A percentile compares a stretch with the other conserved stretches of the same genome.
phyloP scores from a whole-genome alignment of 2,888 invertebrate genomes.

The Adelognathus sp. region DNA sequence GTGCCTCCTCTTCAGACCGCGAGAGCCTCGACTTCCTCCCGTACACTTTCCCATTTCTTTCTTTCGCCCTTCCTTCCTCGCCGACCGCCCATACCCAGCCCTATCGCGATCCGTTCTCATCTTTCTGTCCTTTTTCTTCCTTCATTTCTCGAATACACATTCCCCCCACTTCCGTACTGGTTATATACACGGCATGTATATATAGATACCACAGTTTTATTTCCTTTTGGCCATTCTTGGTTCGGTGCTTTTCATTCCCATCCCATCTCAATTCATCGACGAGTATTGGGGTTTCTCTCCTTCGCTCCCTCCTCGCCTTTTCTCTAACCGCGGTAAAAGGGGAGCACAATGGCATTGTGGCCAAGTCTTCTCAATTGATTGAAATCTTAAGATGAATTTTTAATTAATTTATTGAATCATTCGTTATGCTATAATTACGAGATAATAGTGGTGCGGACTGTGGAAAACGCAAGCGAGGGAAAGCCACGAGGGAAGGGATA shows the following conservation, averaged over 20 bases:
- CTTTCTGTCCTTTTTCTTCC: slow-evolving; percentile 1
- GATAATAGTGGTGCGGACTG: slow-evolving; percentile 2
- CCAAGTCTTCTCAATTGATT: slow-evolving; percentile 46
- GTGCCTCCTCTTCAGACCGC: slow-evolving; percentile 25
- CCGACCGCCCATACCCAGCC: not conserved
- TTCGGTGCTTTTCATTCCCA: not conserved
- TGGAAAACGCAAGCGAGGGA: not conserved
- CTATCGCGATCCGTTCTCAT: not conserved
- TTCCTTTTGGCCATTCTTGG: not conserved
- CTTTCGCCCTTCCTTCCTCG: not conserved
- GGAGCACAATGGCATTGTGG: slow-evolving; percentile 36
- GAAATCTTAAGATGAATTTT: slow-evolving; percentile 46
- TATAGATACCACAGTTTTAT: slow-evolving; percentile 11
- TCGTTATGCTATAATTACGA: slow-evolving; percentile 46
- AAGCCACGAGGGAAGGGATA: not conserved
- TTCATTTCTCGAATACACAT: slow-evolving; percentile 3
- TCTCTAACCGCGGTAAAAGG: not conserved
- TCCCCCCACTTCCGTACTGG: slow-evolving; percentile 1
- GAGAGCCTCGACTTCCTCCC: slow-evolving; percentile 1
- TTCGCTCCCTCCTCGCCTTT: not conserved
- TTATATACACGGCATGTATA: no score
- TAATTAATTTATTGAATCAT: slow-evolving; percentile 47
- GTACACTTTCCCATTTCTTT: slow-evolving; percentile 15
- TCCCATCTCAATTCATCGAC: not conserved
- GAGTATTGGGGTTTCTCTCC: slow-evolving; percentile 8